Conservation (phyloP, 2,797 vertebrate species). For the Threskiornis aethiopicus region DNA sequence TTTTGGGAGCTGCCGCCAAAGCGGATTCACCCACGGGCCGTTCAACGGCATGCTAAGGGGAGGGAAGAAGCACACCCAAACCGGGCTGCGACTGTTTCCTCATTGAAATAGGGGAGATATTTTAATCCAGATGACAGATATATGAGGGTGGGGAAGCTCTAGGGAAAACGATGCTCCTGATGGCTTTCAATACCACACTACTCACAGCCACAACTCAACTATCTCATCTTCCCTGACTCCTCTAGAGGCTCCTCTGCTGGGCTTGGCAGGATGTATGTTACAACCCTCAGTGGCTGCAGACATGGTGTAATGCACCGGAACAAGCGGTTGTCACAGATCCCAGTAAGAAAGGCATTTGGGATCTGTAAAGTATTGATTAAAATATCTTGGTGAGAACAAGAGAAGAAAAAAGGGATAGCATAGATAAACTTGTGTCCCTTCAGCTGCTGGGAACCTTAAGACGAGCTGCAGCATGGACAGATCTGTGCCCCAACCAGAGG, state of each 20-base stretch:
- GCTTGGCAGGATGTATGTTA: not conserved
- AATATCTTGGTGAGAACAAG: not conserved
- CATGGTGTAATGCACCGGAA: not conserved
- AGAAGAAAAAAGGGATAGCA: not conserved
- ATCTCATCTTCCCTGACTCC: not conserved
- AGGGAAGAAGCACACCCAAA: not conserved
- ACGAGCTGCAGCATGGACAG: not conserved
- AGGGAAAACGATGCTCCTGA: not conserved
- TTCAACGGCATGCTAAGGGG: not conserved
- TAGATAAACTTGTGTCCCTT: not conserved
- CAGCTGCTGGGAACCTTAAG: not conserved
- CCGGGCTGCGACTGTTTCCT: not conserved
- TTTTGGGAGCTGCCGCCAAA: not conserved
- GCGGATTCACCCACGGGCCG: not conserved
- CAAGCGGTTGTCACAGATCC: accelerated
- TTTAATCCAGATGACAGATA: not conserved
- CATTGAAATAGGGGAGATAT: not conserved
- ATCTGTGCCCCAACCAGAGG: not conserved
- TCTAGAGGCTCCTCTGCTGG: not conserved
- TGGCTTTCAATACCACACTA: not conserved
- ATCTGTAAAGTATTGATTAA: not conserved
- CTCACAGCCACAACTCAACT: not conserved
- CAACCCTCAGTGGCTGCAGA: not conserved
- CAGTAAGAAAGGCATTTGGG: not conserved
- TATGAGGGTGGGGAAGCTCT: not conserved